phyloP scores from a whole-genome alignment of 2,113 vertebrate species.

The Dromiciops gliroides region DNA sequence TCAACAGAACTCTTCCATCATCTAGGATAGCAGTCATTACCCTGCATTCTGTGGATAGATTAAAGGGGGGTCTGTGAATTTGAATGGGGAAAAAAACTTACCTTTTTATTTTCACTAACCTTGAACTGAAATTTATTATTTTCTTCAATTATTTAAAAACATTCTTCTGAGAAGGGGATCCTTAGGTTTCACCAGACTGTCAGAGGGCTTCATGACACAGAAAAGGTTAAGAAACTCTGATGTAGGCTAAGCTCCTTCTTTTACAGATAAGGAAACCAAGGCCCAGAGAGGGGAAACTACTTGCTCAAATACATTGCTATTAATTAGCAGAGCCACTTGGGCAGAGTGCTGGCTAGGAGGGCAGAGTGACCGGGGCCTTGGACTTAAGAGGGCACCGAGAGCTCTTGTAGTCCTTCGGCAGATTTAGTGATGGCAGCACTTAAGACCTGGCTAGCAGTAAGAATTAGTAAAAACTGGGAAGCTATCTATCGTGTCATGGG shows the following conservation, averaged over 20 bases:
- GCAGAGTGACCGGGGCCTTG: not conserved
- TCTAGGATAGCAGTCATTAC: not conserved
- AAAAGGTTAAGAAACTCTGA: not conserved
- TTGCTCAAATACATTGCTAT: not conserved
- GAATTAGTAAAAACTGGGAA: not conserved
- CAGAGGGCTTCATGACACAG: not conserved
- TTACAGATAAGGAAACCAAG: not conserved
- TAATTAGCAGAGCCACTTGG: not conserved
- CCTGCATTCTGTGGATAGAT: not conserved
- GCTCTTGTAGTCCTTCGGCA: not conserved
- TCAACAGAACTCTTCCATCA: not conserved
- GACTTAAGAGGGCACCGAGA: not conserved
- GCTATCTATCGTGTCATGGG: not conserved
- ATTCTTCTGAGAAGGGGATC: not conserved
- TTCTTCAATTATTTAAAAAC: not conserved
- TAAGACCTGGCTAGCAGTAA: not conserved
- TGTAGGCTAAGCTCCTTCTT: not conserved
- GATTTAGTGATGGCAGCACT: not conserved
- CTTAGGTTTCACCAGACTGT: not conserved
- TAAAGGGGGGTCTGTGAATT: not conserved
- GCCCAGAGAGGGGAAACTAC: not conserved
- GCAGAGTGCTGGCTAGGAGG: not conserved
- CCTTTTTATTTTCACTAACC: not conserved
- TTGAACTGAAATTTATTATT: not conserved
- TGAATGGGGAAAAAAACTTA: not conserved